Evolutionary conservation across 1,140 invertebrate genomes (phyloP), one percentile per base, ranked within the genome.

Genomic region (Charaxes varanes): DNA sequence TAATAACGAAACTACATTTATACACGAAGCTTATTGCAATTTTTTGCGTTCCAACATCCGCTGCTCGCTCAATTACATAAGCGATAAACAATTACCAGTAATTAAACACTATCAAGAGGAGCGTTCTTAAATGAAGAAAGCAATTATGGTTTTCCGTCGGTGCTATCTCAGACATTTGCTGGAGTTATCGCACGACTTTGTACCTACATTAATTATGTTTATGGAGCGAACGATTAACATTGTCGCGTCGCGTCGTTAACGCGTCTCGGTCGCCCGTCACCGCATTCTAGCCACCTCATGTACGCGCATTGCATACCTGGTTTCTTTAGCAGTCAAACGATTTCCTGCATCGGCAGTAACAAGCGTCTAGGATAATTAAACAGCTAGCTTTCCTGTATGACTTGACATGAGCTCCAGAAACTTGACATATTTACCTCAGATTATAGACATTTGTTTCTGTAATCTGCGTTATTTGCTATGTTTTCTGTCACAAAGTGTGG

Each of bases 181-280:
- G 14, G 22, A 28, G 27, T 31, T 47, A 28, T 35, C 19, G 24
- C 37, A 18, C 12, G 17, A 47, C 31, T 41, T 15, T 4, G 13
- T 38, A n/a, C n/a, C n/a, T n/a, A 45, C 36, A 47, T 47, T 41
- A 47, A 47, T 41, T 47, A 47, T 47, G 44, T 47, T 47, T 41
- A 47, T 47, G 32, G 31, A 47, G 26, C 37, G 26, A 40, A 24
- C 47, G 47, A 53, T 53, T 58, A 53, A 53, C 47, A 50, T 58
- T 42, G 43, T 53, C 41, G 42, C 34, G 34, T 27, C 33, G 38
- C 31, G 18, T 44, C 44, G 41, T 43, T 44, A 45, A 38, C 35
- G 34, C 34, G 27, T 40, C 41, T 34, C 23, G 32, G 32, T 23
- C 21, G 41, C 17, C 34, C 41, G 26, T 40, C 32, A 41, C 35